Percentiles rank a stretch among this genome's conserved stretches.
phyloP scores from a whole-genome alignment of 2,113 vertebrate species.

The Gnathonemus echidnorhynchus region DNA sequence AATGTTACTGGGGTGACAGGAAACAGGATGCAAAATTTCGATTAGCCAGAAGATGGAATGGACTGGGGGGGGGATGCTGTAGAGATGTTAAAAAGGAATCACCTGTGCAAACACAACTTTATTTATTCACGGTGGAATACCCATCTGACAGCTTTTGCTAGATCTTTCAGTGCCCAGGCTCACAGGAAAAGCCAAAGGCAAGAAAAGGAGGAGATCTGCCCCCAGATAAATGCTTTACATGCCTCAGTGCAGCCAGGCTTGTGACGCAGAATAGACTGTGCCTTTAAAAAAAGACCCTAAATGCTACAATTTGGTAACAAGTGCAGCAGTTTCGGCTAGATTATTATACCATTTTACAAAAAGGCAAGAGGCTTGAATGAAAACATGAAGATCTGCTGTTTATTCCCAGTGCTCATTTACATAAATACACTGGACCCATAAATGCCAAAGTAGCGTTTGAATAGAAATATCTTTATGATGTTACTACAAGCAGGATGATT shows the following conservation, averaged over 20 bases:
- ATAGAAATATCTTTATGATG: background rate
- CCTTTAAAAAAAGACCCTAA: background rate
- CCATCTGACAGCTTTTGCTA: slow-evolving; percentile 32
- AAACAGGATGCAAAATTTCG: slow-evolving; percentile 43
- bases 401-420: background rate
- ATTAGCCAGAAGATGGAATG: slow-evolving; percentile 38
- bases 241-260: background rate
- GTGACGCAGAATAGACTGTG: slow-evolving; percentile 41
- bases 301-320: background rate
- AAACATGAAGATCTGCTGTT: background rate
- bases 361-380: background rate
- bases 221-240: slow-evolving; percentile 13
- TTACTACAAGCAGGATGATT: background rate
- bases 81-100: slow-evolving; percentile 49
- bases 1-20: slow-evolving; percentile 33
- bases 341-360: too few relatives aligned
- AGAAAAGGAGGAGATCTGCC: slow-evolving; percentile 25
- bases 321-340: background rate
- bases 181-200: slow-evolving; percentile 18
- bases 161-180: slow-evolving; percentile 31
- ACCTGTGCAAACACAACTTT: slow-evolving; percentile 40
- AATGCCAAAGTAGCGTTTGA: background rate
- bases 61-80: slow-evolving; percentile 24
- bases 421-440: background rate
- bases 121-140: slow-evolving; percentile 31